phyloP scores from a whole-genome alignment of 2,797 vertebrate genomes.

The Scolopax bukidnonensis region DNA sequence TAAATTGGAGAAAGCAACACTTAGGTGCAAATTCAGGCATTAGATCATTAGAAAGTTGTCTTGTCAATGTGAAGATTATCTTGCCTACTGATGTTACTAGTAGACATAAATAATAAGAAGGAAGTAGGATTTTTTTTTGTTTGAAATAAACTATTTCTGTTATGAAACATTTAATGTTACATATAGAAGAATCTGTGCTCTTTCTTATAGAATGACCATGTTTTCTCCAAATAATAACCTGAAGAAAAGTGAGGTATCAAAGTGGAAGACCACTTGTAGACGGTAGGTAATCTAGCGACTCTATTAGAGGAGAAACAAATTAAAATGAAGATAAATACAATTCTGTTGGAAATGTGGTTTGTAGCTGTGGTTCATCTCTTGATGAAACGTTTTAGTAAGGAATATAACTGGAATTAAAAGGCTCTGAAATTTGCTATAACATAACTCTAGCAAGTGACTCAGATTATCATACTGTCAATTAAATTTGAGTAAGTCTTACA shows the following conservation, averaged over 20 bases:
- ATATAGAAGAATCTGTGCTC: not conserved
- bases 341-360: not conserved
- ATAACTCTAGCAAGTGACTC: not conserved
- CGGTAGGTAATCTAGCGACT: slow-evolving; percentile 64
- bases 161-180: not conserved
- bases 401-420: not conserved
- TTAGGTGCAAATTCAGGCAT: not conserved
- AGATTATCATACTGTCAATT: not conserved
- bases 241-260: slow-evolving; percentile 66
- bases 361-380: not conserved
- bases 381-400: not conserved
- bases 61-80: not conserved
- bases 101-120: not conserved
- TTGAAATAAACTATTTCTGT: not conserved
- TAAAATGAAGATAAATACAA: not conserved
- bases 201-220: slow-evolving; percentile 79
- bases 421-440: not conserved
- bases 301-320: not conserved
- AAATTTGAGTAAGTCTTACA: not conserved
- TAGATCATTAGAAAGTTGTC: not conserved
- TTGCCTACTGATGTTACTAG: not conserved
- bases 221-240: slow-evolving; percentile 84
- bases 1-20: not conserved
- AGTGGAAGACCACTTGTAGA: slow-evolving; percentile 65
- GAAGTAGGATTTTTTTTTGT: not conserved